Conservation (phyloP, 2,797 vertebrate species). For the Sciurus vulgaris region DNA sequence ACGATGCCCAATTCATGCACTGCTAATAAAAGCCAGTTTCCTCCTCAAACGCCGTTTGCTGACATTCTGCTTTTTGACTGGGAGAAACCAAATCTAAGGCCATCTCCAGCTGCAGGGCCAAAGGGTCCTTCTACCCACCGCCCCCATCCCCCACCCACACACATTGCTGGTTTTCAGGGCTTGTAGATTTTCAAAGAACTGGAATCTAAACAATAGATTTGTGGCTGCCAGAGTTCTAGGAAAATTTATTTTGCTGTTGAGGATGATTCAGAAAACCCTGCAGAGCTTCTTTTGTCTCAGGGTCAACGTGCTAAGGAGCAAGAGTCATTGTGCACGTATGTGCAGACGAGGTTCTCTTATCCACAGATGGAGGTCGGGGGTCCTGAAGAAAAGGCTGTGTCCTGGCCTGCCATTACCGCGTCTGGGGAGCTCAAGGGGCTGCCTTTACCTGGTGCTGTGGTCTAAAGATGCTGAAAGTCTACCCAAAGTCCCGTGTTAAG, state of each 20-base stretch:
- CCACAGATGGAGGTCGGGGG: constrained; percentile 31
- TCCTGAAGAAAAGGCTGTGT: background rate
- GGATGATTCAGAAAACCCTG: constrained; percentile 9
- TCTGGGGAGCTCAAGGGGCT: background rate
- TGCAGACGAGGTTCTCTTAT: background rate
- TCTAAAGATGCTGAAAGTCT: background rate
- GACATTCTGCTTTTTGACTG: background rate
- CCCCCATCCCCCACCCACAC: rapidly evolving
- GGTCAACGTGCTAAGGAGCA: background rate
- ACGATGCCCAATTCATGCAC: background rate
- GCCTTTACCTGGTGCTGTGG: background rate
- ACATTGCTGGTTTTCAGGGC: background rate
- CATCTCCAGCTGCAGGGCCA: background rate
- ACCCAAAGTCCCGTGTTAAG: background rate
- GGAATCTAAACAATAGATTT: background rate
- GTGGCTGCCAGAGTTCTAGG: background rate
- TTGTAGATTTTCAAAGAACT: background rate
- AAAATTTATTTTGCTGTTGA: background rate
- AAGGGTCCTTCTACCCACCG: background rate
- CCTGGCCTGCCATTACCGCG: background rate
- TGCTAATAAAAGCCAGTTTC: background rate
- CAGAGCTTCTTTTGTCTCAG: background rate
- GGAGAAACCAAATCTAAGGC: background rate
- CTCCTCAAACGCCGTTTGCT: background rate
- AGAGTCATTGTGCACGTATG: background rate